Evolutionary conservation across 2,888 invertebrate species (phyloP), one percentile per base, ranked within the genome.

Genomic region (Fragum whitleyi): DNA sequence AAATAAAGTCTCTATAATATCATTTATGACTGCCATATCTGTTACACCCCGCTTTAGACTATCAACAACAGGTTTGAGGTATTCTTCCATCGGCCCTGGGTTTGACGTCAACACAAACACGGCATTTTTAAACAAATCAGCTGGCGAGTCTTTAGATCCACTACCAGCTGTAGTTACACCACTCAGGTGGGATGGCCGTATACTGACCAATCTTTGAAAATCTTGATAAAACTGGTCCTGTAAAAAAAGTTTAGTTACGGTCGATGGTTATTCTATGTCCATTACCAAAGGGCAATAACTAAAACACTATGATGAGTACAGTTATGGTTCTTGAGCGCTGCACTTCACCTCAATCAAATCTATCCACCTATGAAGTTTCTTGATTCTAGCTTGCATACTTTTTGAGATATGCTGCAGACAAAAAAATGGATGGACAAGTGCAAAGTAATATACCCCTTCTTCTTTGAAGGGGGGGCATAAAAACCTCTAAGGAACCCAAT

Each of bases 21-120:
- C 86, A 53, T 85, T 62, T 19, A 91, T 62, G 29, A 83, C 79
- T 6, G 82, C 59, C 29, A 87, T 86, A 75, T 89, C 87, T 14
- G 83, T 78, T 21, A 88, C 77, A 82, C 81, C 73, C 23, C 85
- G 69, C 26, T 89, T 86, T 36, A 94, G 83, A 55, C 86, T 83
- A 42, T 91, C 90, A 39, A 90, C 87, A 19, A 93, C 77, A 5
- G 90, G 88, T 21, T 85, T 90, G 79, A 93, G 87, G 67, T 90
- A 88, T 47, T 90, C 90, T 78, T 92, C 91, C 79, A 93, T 89
- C 72, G 90, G 90, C 26, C 91, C 93, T 2, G 94, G 94, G 62
- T 91, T 87, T n/a, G 91, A 89, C 29, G 90, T 93, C 59, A 94
- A 88, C 36, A 90, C 77, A 81, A 87, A 89, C 61, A 93, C 81